Conservation (phyloP, 2,797 vertebrate genomes). For the Manis crassicaudata region DNA sequence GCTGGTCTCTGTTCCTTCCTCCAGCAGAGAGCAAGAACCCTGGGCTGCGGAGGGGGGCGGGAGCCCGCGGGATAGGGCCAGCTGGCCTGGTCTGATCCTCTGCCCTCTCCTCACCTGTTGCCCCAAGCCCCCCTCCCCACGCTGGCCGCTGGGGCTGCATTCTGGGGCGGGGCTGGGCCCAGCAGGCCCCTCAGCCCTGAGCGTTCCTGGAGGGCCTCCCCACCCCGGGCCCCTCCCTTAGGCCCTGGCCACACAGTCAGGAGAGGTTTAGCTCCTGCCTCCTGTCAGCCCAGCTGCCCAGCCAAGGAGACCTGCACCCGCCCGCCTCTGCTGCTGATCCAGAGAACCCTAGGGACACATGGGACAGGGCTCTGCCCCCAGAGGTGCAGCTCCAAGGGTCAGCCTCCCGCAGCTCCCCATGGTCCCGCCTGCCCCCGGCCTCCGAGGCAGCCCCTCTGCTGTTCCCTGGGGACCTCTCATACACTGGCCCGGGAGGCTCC, state of each 20-base stretch:
- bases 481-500: conserved; percentile 75
- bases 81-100: conserved; percentile 74
- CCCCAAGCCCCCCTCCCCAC: neutral
- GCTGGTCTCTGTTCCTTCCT: conserved; percentile 87
- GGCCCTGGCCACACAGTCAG: neutral
- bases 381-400: neutral
- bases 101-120: neutral
- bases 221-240: neutral
- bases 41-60: conserved; percentile 78
- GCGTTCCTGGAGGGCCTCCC: neutral
- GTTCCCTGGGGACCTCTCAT: conserved; percentile 74
- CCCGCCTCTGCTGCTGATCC: conserved; percentile 29
- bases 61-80: conserved; percentile 47
- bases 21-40: conserved; percentile 85
- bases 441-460: neutral
- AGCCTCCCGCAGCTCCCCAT: neutral
- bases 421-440: fast-evolving
- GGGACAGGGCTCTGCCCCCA: neutral
- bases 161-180: too few relatives aligned
- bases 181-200: too few relatives aligned
- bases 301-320: neutral
- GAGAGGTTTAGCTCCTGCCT: neutral
- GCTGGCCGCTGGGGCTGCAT: neutral
- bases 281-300: neutral
- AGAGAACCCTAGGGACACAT: neutral